phyloP scores from a whole-genome alignment of 2,797 vertebrate genomes.

The Silurus aristotelis region DNA sequence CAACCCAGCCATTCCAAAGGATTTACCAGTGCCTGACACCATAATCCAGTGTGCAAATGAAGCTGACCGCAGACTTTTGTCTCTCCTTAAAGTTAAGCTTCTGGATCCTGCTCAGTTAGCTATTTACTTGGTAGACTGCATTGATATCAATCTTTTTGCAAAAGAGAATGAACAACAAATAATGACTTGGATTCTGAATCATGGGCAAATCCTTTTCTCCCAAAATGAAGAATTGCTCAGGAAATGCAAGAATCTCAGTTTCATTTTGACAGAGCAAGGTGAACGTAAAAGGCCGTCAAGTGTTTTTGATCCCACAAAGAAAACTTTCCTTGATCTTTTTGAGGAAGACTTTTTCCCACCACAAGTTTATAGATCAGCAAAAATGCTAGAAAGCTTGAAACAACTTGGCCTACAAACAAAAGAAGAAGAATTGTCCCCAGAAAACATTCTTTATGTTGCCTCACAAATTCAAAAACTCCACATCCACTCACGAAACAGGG shows the following conservation, averaged over 20 bases:
- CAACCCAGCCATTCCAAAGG: slow-evolving; percentile 65
- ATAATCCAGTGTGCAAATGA: slow-evolving; percentile 76
- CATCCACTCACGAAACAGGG: slow-evolving; percentile 51
- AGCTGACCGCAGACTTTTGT: slow-evolving; percentile 73
- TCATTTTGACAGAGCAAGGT: slow-evolving; percentile 64
- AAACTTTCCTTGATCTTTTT: slow-evolving; percentile 74
- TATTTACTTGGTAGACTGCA: slow-evolving; percentile 64
- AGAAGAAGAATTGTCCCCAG: slow-evolving; percentile 67
- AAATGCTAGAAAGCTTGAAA: slow-evolving; percentile 72
- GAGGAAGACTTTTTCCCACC: slow-evolving; percentile 75
- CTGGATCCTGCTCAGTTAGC: slow-evolving; percentile 67
- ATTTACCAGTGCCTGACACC: slow-evolving; percentile 73
- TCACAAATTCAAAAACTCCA: slow-evolving; percentile 60
- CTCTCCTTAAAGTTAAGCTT: slow-evolving; percentile 66
- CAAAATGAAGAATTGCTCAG: slow-evolving; percentile 68
- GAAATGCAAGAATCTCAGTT: slow-evolving; percentile 67
- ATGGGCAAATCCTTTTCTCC: slow-evolving; percentile 74
- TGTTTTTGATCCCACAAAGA: slow-evolving; percentile 74
- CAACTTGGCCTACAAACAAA: slow-evolving; percentile 74
- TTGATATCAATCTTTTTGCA: slow-evolving; percentile 60
- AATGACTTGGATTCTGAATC: slow-evolving; percentile 80
- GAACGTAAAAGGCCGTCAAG: slow-evolving; percentile 60
- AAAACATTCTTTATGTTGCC: slow-evolving; percentile 71
- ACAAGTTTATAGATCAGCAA: slow-evolving; percentile 58
- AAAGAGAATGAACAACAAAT: slow-evolving; percentile 64